Percentiles rank a stretch among this genome's conserved stretches.
Evolutionary conservation across 2,797 vertebrate genomes (phyloP).

Genomic region (Myotis planiceps): DNA sequence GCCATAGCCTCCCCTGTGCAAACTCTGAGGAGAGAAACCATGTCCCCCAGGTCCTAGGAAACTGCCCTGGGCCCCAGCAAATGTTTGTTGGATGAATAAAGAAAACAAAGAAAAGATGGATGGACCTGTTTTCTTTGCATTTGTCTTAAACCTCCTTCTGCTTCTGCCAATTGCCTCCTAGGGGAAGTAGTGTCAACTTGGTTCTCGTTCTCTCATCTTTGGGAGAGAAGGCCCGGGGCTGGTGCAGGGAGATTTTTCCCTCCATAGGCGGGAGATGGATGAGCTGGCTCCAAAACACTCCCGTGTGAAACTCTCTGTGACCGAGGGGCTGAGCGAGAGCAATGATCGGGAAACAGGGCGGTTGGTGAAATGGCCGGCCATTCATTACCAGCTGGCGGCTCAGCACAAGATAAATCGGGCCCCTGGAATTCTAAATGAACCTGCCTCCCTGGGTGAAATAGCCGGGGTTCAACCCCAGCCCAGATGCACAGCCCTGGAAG

Average conservation of each 20-base stretch:
- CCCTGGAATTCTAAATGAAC: conserved; percentile 16
- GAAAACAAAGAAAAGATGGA: conserved; percentile 46
- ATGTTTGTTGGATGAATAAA: conserved; percentile 36
- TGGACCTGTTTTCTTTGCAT: not conserved
- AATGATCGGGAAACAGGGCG: not conserved
- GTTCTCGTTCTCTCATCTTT: not conserved
- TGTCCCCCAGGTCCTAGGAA: not conserved
- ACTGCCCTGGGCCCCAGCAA: not conserved
- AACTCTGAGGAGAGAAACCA: not conserved
- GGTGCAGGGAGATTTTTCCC: not conserved
- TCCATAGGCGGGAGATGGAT: not conserved
- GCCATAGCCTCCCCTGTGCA: not conserved
- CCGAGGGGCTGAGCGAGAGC: not conserved
- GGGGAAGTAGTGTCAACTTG: not conserved
- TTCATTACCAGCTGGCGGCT: not conserved
- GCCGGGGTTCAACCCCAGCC: not conserved
- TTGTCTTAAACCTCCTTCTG: not conserved
- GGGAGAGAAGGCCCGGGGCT: not conserved
- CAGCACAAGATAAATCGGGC: not conserved
- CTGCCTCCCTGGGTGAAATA: not conserved
- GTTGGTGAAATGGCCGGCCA: not conserved
- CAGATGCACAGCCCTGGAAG: not conserved
- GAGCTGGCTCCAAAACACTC: not conserved
- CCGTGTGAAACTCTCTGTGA: not conserved
- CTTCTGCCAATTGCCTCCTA: not conserved